These are phyloP conservation scores for Hypsopygia costalis DNA, from an alignment of 2,888 invertebrate species.

Conservation along the genomic window DNA sequence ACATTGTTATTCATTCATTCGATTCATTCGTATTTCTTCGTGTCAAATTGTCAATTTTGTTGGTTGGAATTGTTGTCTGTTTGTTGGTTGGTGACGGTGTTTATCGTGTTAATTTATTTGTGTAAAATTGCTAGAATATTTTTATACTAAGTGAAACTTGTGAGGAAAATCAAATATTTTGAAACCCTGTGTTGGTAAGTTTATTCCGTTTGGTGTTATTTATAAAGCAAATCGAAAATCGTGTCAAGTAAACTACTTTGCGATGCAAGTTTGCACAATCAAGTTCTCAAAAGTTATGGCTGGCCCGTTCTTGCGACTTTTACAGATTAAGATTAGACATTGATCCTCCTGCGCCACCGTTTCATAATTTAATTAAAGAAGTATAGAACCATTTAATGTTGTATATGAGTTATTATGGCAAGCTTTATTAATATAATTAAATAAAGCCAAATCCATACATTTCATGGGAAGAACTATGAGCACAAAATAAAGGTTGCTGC, in stretches of 20 bases:
- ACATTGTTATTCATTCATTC: too few relatives aligned
- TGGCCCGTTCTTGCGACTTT: constrained; percentile 1
- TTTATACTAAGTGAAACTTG: background rate
- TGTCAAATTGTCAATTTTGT: too few relatives aligned
- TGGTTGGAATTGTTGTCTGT: too few relatives aligned
- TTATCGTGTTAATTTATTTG: too few relatives aligned
- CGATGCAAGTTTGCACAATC: constrained; percentile 20
- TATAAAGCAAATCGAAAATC: background rate
- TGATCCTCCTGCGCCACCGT: background rate
- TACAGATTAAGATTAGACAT: background rate
- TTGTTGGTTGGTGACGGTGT: too few relatives aligned
- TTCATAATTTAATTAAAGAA: background rate
- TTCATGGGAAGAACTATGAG: too few relatives aligned
- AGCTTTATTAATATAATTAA: too few relatives aligned
- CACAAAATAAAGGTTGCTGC: too few relatives aligned
- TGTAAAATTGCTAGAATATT: background rate
- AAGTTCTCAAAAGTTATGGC: constrained; percentile 16
- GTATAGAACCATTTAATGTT: too few relatives aligned
- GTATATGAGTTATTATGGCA: too few relatives aligned
- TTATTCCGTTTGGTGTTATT: background rate
- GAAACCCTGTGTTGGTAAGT: constrained; percentile 7
- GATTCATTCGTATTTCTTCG: too few relatives aligned
- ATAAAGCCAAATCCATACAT: too few relatives aligned
- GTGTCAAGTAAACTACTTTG: constrained; percentile 1
- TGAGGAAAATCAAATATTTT: background rate